Evolutionary conservation across 1,140 invertebrate species (phyloP).

Genomic region (Drosophila rufa): DNA sequence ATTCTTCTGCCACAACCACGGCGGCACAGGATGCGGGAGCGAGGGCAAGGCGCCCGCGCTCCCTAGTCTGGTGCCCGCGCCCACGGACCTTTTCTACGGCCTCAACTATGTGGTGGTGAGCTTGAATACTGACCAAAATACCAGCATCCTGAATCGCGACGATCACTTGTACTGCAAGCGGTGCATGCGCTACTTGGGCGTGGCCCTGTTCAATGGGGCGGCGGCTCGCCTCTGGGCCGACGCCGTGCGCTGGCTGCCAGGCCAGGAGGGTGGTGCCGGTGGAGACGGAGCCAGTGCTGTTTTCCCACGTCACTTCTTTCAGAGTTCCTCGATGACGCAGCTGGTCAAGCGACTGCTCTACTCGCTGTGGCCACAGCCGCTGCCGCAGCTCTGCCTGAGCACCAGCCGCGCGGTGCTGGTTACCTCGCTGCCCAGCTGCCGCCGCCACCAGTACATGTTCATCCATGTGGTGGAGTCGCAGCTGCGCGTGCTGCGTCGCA

Average conservation of each 20-base stretch:
- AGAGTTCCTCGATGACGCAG: conserved; percentile 50
- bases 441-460: conserved; percentile 57
- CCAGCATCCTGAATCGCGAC: conserved; percentile 17
- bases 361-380: conserved; percentile 43
- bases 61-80: conserved; percentile 43
- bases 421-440: conserved; percentile 52
- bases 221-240: conserved; percentile 75
- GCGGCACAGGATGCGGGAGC: neutral
- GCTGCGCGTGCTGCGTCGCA: conserved; percentile 57
- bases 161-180: conserved; percentile 67
- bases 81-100: conserved; percentile 67
- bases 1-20: conserved; percentile 77
- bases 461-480: conserved; percentile 70
- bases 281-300: too few species aligned
- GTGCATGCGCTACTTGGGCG: conserved; percentile 65
- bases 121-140: neutral
- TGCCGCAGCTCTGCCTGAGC: conserved; percentile 30
- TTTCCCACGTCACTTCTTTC: conserved; percentile 45
- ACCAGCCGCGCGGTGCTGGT: conserved; percentile 51
- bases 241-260: conserved; percentile 40
- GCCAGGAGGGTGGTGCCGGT: too few species aligned
- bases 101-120: conserved; percentile 70
- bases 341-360: conserved; percentile 49
- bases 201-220: conserved; percentile 37
- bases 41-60: neutral